Base-by-base conservation (phyloP, 2,888 invertebrate genomes). In the Venusia cambrica region DNA sequence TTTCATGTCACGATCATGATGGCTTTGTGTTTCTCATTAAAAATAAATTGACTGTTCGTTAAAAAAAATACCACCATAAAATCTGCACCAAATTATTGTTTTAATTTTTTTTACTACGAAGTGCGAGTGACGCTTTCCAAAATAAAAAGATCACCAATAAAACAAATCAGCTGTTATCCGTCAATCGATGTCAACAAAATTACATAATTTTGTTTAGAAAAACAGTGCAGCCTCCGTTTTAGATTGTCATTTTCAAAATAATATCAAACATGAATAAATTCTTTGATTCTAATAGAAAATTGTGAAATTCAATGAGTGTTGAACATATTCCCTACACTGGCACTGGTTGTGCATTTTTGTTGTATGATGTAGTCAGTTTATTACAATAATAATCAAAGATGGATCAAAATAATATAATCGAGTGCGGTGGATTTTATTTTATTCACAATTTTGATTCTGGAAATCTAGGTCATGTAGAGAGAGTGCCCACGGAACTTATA, bases 361-460 rank as follows among this genome's bases (percentile, higher is more conserved):
- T 65, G 66, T 76, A 85, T 79, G 73, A 87, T 84, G 85, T 84
- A 81, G 84, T 59, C 73, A 19, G 83, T 57, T 70, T 19, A 13
- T 19, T 28, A 40, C 35, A 31, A 55, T 62, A 68, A 51, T n/a
- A 61, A 55, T 54, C 63, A 76, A 73, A 67, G 57, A 87, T 87
- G 87, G 87, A 81, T 75, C 73, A 73, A 57, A 81, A 71, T 68
- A 81, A 70, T 69, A 69, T 78, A 60, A 81, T 92, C 54, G 88
- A 88, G 62, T 91, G 92, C 70, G 93, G 91, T 57, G 93, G 92
- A 57, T 93, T 96, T 79, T 88, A 90, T 57, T 96, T 97, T 83
- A 92, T 92, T 56, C 94, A 95, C 57, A 93, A 94, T 73, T 96
- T 97, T 87, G 97, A 97, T 78, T 97, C 96, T 20, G 96, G 95